Evolutionary conservation across 1,140 invertebrate species (phyloP).

Genomic region (Cydia pomonella): DNA sequence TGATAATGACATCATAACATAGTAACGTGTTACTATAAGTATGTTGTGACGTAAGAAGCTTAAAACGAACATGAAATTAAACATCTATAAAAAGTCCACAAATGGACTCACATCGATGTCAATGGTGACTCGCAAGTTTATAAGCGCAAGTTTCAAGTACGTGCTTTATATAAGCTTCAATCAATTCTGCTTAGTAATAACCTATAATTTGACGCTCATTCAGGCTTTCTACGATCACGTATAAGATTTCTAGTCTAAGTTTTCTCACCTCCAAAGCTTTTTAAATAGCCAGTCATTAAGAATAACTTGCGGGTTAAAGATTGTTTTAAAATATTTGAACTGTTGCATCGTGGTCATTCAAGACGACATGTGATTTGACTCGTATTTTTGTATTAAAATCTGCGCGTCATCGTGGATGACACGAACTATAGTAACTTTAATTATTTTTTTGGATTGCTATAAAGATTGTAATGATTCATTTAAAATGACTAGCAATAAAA

Average conservation of each 20-base stretch:
- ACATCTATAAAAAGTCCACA: not conserved
- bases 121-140: not conserved
- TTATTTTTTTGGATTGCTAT: not conserved
- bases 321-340: not conserved
- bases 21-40: not conserved
- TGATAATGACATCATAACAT: not conserved
- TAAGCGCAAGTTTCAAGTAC: not conserved
- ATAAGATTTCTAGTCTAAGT: constrained; percentile 9
- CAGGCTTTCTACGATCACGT: not conserved
- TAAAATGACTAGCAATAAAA: not conserved
- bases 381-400: no score
- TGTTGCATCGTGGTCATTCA: no score
- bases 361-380: no score
- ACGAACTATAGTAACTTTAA: no score
- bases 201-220: not conserved
- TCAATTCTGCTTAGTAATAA: constrained; percentile 12
- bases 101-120: not conserved
- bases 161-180: constrained; percentile 1
- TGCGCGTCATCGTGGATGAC: no score
- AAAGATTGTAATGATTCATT: not conserved
- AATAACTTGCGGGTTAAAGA: not conserved
- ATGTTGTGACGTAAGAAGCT: not conserved
- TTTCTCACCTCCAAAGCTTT: not conserved
- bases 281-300: not conserved
- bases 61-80: not conserved